Percentiles rank a stretch among this genome's conserved stretches.
Evolutionary conservation across 2,113 vertebrate species (phyloP).

Genomic region (Bucco capensis): DNA sequence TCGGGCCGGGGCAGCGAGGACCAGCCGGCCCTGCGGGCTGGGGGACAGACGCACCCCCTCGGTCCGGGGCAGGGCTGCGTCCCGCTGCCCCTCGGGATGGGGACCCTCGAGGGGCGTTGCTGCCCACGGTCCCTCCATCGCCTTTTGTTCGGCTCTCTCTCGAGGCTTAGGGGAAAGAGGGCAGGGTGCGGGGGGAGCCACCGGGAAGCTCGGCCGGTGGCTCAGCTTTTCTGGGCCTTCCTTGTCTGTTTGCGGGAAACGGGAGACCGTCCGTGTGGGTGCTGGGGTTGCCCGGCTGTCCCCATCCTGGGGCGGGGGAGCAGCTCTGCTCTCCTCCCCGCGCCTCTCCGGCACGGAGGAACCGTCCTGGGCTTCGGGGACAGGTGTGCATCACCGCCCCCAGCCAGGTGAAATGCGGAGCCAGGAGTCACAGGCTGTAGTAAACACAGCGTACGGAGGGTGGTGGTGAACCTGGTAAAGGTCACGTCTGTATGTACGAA

Average conservation of each 20-base stretch:
- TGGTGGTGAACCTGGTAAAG: background rate
- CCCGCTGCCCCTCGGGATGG: background rate
- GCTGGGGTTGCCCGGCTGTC: background rate
- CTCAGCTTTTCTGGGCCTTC: background rate
- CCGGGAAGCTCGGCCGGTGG: background rate
- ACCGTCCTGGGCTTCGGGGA: background rate
- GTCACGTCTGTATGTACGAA: background rate
- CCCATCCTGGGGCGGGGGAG: background rate
- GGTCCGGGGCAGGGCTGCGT: background rate
- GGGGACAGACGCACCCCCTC: background rate
- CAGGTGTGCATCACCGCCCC: background rate
- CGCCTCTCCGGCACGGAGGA: background rate
- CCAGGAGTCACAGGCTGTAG: background rate
- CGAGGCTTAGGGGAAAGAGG: background rate
- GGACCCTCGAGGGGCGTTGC: background rate
- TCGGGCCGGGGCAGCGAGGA: background rate
- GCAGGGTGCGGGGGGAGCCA: background rate
- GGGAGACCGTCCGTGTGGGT: background rate
- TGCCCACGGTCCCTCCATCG: background rate
- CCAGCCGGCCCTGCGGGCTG: background rate
- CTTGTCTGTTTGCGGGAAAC: background rate
- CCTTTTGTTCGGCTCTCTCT: background rate
- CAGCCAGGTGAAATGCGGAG: background rate
- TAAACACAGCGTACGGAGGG: background rate
- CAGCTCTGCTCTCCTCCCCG: background rate